Evolutionary conservation across 1,140 invertebrate species (phyloP), one percentile per base, ranked within the genome.

Genomic region (Bicyclus anynana): DNA sequence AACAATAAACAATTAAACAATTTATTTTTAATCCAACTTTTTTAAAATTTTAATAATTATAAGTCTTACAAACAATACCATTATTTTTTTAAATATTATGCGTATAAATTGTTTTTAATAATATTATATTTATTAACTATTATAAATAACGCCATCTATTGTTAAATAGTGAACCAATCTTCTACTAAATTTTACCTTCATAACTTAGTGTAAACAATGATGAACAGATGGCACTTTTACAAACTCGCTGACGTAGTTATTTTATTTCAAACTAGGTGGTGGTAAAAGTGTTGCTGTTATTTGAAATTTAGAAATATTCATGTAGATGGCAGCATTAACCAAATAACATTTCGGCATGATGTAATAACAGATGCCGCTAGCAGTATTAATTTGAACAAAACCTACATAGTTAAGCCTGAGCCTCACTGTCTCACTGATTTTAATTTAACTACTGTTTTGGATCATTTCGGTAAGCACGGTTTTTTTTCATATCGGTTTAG

Each of bases 311-410:
- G 10, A 10, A 7, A 29, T 29, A 29, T 29, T 29, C 2, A 7
- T 2, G 10, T 7, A 29, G 5, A 29, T 29, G 5, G 27, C 27
- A 23, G 2, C 23, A 23, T 23, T 2, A 23, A 4, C 3, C n/a
- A 3, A 35, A n/a, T 35, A 12, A 35, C 29, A 35, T 35, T 35
- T 5, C n/a, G 12, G 4, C 2, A 12, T 35, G 12, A 35, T 35
- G 2, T 12, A 3, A 35, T 14, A 38, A 38, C 6, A 65, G 58
- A 59, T 64, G 62, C 38, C 62, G 26, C 33, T 60, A 44, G 23
- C 9, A 29, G 21, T 47, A 38, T 2, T 14, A 1, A 16, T 16
- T 38, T 3, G 5, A 23, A 23, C 7, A 23, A 2, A 23, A n/a
- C n/a, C n/a, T n/a, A n/a, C n/a, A n/a, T n/a, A n/a, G n/a, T n/a